phyloP scores from a whole-genome alignment of 2,113 vertebrate genomes.

The Xerus inauris region DNA sequence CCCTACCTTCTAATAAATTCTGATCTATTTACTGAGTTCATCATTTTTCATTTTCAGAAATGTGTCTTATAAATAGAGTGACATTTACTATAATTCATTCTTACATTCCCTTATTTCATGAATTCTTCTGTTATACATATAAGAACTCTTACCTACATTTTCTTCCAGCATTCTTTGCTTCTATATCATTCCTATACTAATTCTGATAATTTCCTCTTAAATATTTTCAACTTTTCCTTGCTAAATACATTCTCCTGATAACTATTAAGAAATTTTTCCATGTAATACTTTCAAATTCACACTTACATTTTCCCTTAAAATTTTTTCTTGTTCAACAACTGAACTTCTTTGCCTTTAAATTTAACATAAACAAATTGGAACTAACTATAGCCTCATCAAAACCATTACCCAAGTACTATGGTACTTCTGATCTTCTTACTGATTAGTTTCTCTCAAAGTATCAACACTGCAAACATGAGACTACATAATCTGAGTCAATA shows the following conservation, averaged over 20 bases:
- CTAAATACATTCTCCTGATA: too few species aligned
- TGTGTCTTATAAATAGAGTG: background rate
- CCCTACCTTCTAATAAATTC: background rate
- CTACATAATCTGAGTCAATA: background rate
- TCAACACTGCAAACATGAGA: background rate
- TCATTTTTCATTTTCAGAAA: background rate
- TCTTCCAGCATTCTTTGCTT: too few species aligned
- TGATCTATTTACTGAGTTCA: background rate
- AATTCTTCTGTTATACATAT: background rate
- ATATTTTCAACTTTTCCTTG: too few species aligned
- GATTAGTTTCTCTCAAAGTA: background rate
- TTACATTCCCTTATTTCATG: background rate
- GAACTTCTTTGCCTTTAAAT: background rate
- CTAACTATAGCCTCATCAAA: background rate
- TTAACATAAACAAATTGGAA: background rate
- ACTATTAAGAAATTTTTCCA: too few species aligned
- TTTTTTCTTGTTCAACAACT: background rate
- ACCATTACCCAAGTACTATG: background rate
- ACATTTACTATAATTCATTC: background rate
- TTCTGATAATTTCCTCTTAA: too few species aligned
- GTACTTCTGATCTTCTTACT: background rate
- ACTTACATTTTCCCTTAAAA: too few species aligned
- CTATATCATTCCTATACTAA: too few species aligned
- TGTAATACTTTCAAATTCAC: too few species aligned
- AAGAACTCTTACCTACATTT: too few species aligned